These are phyloP conservation scores for Atta cephalotes DNA, from an alignment of 1,140 invertebrate species.

Conservation along the genomic window DNA sequence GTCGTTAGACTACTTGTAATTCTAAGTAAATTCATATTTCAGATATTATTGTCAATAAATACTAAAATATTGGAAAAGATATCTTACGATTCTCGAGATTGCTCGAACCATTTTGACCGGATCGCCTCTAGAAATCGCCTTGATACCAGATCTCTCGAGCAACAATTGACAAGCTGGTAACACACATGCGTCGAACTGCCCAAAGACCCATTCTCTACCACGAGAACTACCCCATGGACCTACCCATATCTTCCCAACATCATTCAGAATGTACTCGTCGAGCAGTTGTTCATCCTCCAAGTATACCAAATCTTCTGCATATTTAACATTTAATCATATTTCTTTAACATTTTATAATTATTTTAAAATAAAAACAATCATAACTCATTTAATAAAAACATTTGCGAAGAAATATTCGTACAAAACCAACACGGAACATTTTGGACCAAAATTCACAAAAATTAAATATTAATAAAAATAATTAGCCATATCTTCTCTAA, in stretches of 20 bases:
- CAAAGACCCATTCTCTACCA: constrained; percentile 89
- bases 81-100: constrained; percentile 90
- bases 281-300: constrained; percentile 86
- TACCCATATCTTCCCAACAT: constrained; percentile 90
- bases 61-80: background rate
- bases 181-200: constrained; percentile 88
- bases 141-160: constrained; percentile 85
- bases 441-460: background rate
- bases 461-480: background rate
- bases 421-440: background rate
- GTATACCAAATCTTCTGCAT: constrained; percentile 87
- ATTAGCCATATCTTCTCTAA: background rate
- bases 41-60: background rate
- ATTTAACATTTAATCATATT: background rate
- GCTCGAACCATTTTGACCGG: constrained; percentile 90
- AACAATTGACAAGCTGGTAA: constrained; percentile 87
- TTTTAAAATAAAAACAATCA: background rate
- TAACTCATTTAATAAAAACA: background rate
- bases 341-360: background rate
- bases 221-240: constrained; percentile 86
- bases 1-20: background rate
- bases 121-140: constrained; percentile 88
- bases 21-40: background rate
- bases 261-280: constrained; percentile 89
- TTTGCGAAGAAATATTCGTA: background rate